Evolutionary conservation across 2,113 vertebrate species (phyloP), one percentile per base, ranked within the genome.

Genomic region (Notothenia rossii): DNA sequence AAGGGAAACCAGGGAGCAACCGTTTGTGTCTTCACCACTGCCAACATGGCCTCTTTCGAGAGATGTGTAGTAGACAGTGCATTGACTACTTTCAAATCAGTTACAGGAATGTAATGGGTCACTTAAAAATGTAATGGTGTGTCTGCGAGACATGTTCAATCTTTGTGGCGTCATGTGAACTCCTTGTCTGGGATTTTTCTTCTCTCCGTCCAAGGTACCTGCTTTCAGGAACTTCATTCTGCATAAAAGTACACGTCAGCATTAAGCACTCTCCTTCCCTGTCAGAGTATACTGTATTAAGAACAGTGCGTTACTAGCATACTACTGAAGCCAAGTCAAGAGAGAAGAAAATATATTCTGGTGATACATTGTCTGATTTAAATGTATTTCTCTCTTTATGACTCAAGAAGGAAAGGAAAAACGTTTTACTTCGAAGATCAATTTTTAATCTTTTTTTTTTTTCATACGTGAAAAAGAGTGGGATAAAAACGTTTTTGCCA

Each of bases 1-100:
- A 72, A 76, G 70, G 63, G 56, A 82, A 75, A 87, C 60, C 59
- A 65, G 64, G 77, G 68, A 82, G 67, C 33, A 70, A 15, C 53
- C 14, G 13, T 56, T 75, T 60, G 53, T 46, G 36, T 17, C 55
- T 76, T 17, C 22, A 63, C 29, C 29, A 58, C 72, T 20, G 15
- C 77, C 58, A 60, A 40, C 18, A 6, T 36, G 63, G 56, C 67
- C 25, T 53, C 2, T 61, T 40, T 40, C 36, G 36, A 40, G 36
- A 6, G 5, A 40, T 40, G 36, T 40, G 36, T 40, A 40, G 36
- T 40, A 40, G 36, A 22, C 43, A 49, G 45, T 20, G 55, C 18
- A 22, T 49, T 68, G 49, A 40, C 53, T 36, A 5, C 20, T n/a
- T 25, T 79, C 14, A n/a, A 49, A 55, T 58, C 51, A 75, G 54